A percentile compares a stretch with the other conserved stretches of the same genome.
Conservation (phyloP, 2,113 vertebrate genomes). For the Myotis lucifugus region DNA sequence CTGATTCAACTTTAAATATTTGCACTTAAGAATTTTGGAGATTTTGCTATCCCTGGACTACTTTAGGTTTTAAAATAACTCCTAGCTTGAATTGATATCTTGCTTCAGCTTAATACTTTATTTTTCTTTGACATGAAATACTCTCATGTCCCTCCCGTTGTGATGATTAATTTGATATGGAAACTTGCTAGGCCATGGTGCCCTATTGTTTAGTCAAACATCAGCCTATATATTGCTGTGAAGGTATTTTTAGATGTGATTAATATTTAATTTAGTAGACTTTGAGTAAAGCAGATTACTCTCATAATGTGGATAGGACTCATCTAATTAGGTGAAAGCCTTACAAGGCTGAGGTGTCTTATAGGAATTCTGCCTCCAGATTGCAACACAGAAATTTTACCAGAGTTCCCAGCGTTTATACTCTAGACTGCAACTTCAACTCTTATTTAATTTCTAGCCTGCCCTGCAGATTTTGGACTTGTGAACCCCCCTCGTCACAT, state of each 20-base stretch:
- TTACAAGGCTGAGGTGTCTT: background rate
- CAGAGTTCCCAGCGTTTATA: background rate
- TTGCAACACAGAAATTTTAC: background rate
- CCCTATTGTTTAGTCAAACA: background rate
- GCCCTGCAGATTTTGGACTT: background rate
- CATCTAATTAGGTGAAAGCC: background rate
- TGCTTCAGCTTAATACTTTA: conserved; percentile 23
- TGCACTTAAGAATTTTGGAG: background rate
- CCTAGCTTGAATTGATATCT: conserved; percentile 8
- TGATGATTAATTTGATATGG: background rate
- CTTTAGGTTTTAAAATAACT: conserved; percentile 3
- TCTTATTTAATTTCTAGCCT: background rate
- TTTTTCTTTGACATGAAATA: conserved; percentile 7
- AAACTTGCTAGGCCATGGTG: background rate
- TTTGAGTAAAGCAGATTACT: background rate
- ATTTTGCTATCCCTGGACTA: background rate
- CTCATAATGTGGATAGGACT: background rate
- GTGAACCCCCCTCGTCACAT: background rate
- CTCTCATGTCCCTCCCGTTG: background rate
- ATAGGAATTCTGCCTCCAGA: background rate
- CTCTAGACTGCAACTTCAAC: background rate
- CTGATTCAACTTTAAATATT: background rate
- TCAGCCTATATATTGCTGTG: background rate
- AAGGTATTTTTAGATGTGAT: background rate
- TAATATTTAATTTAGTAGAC: conserved; percentile 26